These are phyloP conservation scores for Anthopleura xanthogrammica DNA, from an alignment of 92 coral and sea anemone genomes.

Conservation along the genomic window DNA sequence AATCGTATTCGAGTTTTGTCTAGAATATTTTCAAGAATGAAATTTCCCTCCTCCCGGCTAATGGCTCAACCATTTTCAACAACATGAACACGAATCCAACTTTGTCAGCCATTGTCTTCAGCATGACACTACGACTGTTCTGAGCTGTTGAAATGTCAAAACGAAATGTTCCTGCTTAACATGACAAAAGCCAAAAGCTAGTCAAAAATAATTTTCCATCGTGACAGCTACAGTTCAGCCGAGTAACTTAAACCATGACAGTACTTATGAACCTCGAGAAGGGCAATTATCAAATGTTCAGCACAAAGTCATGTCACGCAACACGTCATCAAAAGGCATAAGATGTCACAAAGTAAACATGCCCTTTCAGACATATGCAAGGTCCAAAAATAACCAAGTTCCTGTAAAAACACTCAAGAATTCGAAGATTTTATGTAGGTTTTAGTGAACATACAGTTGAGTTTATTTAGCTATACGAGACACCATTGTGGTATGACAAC, in stretches of 20 bases:
- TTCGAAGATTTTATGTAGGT: constrained; percentile 1
- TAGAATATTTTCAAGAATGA: constrained; percentile 2
- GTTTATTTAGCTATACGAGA: constrained; percentile 10
- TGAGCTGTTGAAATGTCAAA: background rate
- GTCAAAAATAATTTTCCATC: background rate
- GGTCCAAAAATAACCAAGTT: background rate
- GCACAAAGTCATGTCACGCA: constrained; percentile 3
- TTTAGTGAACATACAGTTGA: constrained; percentile 14
- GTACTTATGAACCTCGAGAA: constrained; percentile 9
- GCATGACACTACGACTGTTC: background rate
- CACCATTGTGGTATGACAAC: constrained; percentile 10
- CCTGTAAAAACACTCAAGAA: constrained; percentile 9
- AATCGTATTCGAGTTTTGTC: background rate
- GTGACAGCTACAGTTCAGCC: constrained; percentile 8
- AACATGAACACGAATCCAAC: background rate
- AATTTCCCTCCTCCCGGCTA: background rate
- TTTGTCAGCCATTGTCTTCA: background rate
- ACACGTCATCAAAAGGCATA: background rate
- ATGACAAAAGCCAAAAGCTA: constrained; percentile 10
- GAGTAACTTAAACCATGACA: background rate
- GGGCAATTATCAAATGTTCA: constrained; percentile 15
- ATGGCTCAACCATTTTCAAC: background rate
- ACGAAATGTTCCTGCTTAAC: background rate
- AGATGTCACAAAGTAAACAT: constrained; percentile 8
- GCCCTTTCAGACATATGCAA: background rate